phyloP scores from a whole-genome alignment of 2,888 invertebrate species.

The Colletes collaris region DNA sequence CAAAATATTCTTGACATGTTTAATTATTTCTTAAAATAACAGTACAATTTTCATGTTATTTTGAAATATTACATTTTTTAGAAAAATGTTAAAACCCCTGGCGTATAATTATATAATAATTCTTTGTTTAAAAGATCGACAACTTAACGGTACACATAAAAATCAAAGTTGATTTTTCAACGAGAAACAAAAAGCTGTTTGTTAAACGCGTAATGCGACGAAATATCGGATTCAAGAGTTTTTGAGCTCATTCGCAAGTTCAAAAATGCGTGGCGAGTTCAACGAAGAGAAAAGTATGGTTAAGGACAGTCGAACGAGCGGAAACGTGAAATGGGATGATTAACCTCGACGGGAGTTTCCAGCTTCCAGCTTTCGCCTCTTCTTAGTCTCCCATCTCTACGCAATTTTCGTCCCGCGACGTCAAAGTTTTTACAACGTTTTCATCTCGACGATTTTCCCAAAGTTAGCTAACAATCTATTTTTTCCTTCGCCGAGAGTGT shows the following conservation, averaged over 20 bases:
- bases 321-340: slow-evolving; percentile 62
- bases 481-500: slow-evolving; percentile 27
- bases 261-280: slow-evolving; percentile 60
- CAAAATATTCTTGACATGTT: too few relatives aligned
- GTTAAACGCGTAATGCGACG: slow-evolving; percentile 66
- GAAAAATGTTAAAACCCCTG: too few relatives aligned
- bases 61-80: too few relatives aligned
- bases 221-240: slow-evolving; percentile 68
- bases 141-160: slow-evolving; percentile 41
- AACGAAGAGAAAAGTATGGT: slow-evolving; percentile 63
- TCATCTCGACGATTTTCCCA: slow-evolving; percentile 62
- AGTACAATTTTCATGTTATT: too few relatives aligned
- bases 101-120: too few relatives aligned
- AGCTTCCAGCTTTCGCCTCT: slow-evolving; percentile 26
- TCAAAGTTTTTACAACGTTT: slow-evolving; percentile 75
- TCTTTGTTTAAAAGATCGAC: too few relatives aligned
- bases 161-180: slow-evolving; percentile 46
- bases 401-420: slow-evolving; percentile 68
- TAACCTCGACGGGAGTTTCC: slow-evolving; percentile 57
- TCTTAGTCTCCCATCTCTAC: slow-evolving; percentile 28
- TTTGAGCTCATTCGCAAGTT: slow-evolving; percentile 66
- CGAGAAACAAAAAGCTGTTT: slow-evolving; percentile 37
- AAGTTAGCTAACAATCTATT: slow-evolving; percentile 67
- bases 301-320: slow-evolving; percentile 65
- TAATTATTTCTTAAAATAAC: too few relatives aligned